A percentile compares a stretch with the other conserved stretches of the same genome.
Evolutionary conservation across 35 echinoderm and acorn worm species (phyloP).

Genomic region (Hemicentrotus pulcherrimus): DNA sequence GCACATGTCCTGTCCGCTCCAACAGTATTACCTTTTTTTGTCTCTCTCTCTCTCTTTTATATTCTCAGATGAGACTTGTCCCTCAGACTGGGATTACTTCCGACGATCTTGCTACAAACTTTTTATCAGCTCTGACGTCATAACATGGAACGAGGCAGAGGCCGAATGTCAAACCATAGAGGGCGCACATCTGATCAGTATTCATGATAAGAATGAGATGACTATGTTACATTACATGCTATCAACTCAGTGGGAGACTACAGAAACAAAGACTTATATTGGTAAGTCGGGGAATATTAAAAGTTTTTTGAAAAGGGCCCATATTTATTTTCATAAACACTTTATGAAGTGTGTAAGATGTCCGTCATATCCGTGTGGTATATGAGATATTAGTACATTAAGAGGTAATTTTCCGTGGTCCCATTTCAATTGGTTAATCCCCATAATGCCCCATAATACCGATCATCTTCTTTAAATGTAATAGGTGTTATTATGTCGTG

Average conservation of each 20-base stretch:
- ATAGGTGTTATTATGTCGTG: too few relatives aligned
- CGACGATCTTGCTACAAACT: constrained; percentile 24
- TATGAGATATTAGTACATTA: too few relatives aligned
- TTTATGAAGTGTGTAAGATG: too few relatives aligned
- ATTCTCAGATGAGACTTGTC: constrained; percentile 23
- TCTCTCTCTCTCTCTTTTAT: background rate
- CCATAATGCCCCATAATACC: too few relatives aligned
- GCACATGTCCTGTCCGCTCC: background rate
- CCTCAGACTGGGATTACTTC: background rate
- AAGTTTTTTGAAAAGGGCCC: background rate
- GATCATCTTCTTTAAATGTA: too few relatives aligned
- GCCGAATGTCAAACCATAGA: background rate
- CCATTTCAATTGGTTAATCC: too few relatives aligned
- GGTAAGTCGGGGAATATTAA: background rate
- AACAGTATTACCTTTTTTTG: background rate
- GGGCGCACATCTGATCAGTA: constrained; percentile 22
- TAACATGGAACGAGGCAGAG: constrained; percentile 46
- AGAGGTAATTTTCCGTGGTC: too few relatives aligned
- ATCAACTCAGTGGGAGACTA: constrained; percentile 22
- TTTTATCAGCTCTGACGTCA: background rate
- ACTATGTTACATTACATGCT: constrained; percentile 41
- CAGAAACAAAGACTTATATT: constrained; percentile 20
- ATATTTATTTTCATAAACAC: too few relatives aligned
- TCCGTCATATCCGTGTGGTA: too few relatives aligned
- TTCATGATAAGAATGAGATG: constrained; percentile 25